phyloP scores from a whole-genome alignment of 2,888 invertebrate species.

The Eilema griseolum region DNA sequence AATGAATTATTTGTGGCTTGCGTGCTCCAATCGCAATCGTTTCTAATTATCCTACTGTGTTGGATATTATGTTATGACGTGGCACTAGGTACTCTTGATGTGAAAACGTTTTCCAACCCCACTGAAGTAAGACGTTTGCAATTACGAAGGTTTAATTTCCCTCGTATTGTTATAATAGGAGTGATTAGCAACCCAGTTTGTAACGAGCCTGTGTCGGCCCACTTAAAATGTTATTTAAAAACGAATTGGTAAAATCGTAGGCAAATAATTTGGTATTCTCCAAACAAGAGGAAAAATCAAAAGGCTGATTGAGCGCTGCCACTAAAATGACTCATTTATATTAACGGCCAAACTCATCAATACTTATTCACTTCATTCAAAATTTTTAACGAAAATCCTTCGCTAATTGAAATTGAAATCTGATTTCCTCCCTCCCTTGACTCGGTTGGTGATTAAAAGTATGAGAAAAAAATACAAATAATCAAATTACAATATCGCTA shows the following conservation, averaged over 20 bases:
- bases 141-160: slow-evolving; percentile 35
- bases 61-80: slow-evolving; percentile 65
- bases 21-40: slow-evolving; percentile 71
- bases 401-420: slow-evolving; percentile 87
- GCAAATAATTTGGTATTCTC: slow-evolving; percentile 47
- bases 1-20: slow-evolving; percentile 85
- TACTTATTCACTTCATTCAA: slow-evolving; percentile 80
- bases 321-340: slow-evolving; percentile 78
- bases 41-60: slow-evolving; percentile 70
- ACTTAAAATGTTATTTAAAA: slow-evolving; percentile 29
- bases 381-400: slow-evolving; percentile 81
- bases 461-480: slow-evolving; percentile 87
- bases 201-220: slow-evolving; percentile 22
- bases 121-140: slow-evolving; percentile 41
- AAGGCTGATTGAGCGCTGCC: slow-evolving; percentile 70
- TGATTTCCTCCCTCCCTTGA: slow-evolving; percentile 79
- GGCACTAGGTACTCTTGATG: slow-evolving; percentile 52
- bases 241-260: slow-evolving; percentile 31
- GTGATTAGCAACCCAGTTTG: slow-evolving; percentile 25
- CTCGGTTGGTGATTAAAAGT: slow-evolving; percentile 83
- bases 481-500: slow-evolving; percentile 88
- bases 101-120: slow-evolving; percentile 38
- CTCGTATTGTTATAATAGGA: slow-evolving; percentile 15
- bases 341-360: slow-evolving; percentile 83
- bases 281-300: slow-evolving; percentile 64